Evolutionary conservation across 64 coral and sea anemone genomes (phyloP), one percentile per base, ranked within the genome.

Genomic region (Dendronephthya gigantea): DNA sequence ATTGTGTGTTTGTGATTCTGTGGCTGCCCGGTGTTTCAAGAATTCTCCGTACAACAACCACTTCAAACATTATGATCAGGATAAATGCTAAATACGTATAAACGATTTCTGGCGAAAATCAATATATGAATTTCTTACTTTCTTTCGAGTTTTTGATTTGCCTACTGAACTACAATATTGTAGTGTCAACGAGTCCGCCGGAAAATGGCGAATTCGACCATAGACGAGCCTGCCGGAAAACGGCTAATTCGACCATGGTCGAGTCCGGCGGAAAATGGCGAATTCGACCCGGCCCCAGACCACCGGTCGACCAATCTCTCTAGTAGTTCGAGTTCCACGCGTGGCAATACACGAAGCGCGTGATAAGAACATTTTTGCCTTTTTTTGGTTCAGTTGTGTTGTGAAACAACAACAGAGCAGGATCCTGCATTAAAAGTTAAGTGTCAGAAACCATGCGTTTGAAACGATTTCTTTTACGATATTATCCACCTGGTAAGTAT

Each of bases 401-500:
- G 23, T 22, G 1, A 52, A 52, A 52, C 13, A 52, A 1, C 23
- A 12, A 12, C 50, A 22, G 50, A 16, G 50, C 13, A 52, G 23
- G 7, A 7, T 52, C 23, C 50, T 52, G 1, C 13, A 22, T 52
- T 52, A 22, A 12, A 7, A 52, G 23, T 22, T 1, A 7, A 1
- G 7, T 1, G 25, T 1, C 17, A 17, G 25, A 4, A 62, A n/a
- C 17, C 17, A 62, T 62, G 55, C 55, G 55, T 62, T 62, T 62
- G 25, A 62, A 62, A 62, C 17, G 55, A 22, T 62, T 62, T 62
- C 55, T 62, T 2, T 62, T 62, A 62, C 55, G 55, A n/a, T 62
- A 62, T 62, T 62, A n/a, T 62, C 55, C 55, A n/a, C 55, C 55
- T 62, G 55, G 55, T 62, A 62, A 62, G 55, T 62, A 22, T 62